Evolutionary conservation across 2,797 vertebrate genomes (phyloP).

Genomic region (Loriculus beryllinus): DNA sequence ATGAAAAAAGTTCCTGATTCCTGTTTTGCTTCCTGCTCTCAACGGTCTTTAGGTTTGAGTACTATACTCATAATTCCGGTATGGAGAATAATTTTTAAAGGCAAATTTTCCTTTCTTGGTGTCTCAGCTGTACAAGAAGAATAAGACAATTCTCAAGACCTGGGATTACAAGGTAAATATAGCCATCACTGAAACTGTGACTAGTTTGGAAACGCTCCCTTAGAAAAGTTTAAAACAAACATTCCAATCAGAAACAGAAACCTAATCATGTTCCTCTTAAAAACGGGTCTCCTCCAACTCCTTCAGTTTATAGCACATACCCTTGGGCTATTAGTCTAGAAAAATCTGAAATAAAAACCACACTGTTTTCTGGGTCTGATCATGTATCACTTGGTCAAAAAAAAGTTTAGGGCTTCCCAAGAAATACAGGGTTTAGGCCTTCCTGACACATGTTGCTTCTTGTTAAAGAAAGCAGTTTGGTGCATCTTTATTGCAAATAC

Average conservation of each 20-base stretch:
- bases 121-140: neutral
- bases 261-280: conserved; percentile 28
- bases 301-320: conserved; percentile 52
- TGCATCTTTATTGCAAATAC: neutral
- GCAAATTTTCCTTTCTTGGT: neutral
- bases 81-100: neutral
- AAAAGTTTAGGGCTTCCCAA: conserved; percentile 16
- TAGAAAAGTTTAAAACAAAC: conserved; percentile 33
- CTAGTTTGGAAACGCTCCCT: neutral
- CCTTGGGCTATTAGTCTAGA: conserved; percentile 54
- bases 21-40: neutral
- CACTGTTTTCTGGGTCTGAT: conserved; percentile 58
- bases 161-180: neutral
- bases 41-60: neutral
- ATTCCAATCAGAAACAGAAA: conserved; percentile 45
- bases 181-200: neutral
- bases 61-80: neutral
- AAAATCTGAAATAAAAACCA: conserved; percentile 62
- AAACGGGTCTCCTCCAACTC: conserved; percentile 25
- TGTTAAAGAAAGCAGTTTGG: neutral
- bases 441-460: conserved; percentile 14
- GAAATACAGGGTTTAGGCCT: conserved; percentile 2
- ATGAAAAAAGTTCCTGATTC: conserved; percentile 29
- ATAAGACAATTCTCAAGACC: neutral
- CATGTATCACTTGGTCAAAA: conserved; percentile 2